A percentile compares a stretch with the other conserved stretches of the same genome.
Evolutionary conservation across 2,888 invertebrate species (phyloP).

Genomic region (Tridacna crocea): DNA sequence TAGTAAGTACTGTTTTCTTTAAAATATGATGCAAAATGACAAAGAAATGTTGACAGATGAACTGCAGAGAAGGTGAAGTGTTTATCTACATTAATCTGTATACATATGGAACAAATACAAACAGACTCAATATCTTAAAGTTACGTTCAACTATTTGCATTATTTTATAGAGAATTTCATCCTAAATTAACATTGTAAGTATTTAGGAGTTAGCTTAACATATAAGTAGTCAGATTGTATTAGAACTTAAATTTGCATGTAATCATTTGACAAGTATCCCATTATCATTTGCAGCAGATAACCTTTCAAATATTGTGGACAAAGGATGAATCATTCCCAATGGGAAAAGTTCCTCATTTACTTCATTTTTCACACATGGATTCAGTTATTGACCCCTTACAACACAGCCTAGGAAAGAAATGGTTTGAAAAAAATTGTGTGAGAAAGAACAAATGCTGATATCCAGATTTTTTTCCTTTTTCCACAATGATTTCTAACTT

Average conservation of each 20-base stretch:
- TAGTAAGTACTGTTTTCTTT: too few relatives aligned
- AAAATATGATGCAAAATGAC: too few relatives aligned
- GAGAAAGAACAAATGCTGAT: too few relatives aligned
- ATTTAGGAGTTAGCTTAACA: conserved; percentile 28
- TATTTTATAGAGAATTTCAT: conserved; percentile 29
- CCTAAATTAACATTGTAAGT: conserved; percentile 64
- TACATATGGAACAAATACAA: too few relatives aligned
- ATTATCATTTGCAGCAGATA: not conserved
- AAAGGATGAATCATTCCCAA: not conserved
- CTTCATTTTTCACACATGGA: not conserved
- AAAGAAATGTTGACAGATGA: too few relatives aligned
- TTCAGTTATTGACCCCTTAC: not conserved
- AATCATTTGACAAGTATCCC: not conserved
- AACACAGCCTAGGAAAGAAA: not conserved
- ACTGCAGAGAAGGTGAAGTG: too few relatives aligned
- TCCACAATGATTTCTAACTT: too few relatives aligned
- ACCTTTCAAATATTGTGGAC: not conserved
- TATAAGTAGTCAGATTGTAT: not conserved
- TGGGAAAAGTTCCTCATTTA: not conserved
- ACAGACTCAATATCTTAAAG: too few relatives aligned
- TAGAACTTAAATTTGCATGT: not conserved
- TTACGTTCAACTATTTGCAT: not conserved
- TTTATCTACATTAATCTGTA: too few relatives aligned
- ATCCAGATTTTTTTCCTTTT: too few relatives aligned
- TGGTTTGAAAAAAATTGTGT: too few relatives aligned